A percentile compares a stretch with the other conserved stretches of the same genome.
These are phyloP conservation scores for Melopsittacus undulatus DNA, from an alignment of 2,797 vertebrate genomes.

Conservation along the genomic window DNA sequence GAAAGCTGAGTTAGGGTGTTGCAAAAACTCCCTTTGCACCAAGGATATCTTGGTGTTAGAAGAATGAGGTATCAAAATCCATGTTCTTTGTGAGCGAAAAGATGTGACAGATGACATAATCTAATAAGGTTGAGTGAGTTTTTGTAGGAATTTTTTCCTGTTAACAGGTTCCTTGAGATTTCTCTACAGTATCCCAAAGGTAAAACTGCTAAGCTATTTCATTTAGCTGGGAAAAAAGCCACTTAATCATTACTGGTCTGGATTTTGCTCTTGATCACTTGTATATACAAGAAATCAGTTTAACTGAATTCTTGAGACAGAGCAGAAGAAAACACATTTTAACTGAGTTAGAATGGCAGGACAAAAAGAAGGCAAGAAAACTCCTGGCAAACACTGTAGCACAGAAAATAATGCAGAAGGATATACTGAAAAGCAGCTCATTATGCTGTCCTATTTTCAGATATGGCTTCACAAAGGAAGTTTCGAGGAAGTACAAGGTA, in stretches of 20 bases:
- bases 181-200: background rate
- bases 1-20: background rate
- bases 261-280: background rate
- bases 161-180: background rate
- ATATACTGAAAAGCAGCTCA: background rate
- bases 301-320: background rate
- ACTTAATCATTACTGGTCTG: background rate
- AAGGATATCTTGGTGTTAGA: background rate
- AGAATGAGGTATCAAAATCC: background rate
- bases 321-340: background rate
- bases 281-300: background rate
- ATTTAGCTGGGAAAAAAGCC: background rate
- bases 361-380: background rate
- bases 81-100: background rate
- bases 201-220: background rate
- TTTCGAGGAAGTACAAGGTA: slow-evolving; percentile 95
- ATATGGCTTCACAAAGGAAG: slow-evolving; percentile 96
- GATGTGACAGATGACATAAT: background rate
- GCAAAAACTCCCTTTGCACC: background rate
- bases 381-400: background rate
- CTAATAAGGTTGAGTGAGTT: background rate
- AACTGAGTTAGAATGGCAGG: background rate
- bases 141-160: background rate
- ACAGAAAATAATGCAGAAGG: background rate
- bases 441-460: slow-evolving; percentile 77